Conservation (phyloP, 2,113 vertebrate species). For the Ascaphus truei region DNA sequence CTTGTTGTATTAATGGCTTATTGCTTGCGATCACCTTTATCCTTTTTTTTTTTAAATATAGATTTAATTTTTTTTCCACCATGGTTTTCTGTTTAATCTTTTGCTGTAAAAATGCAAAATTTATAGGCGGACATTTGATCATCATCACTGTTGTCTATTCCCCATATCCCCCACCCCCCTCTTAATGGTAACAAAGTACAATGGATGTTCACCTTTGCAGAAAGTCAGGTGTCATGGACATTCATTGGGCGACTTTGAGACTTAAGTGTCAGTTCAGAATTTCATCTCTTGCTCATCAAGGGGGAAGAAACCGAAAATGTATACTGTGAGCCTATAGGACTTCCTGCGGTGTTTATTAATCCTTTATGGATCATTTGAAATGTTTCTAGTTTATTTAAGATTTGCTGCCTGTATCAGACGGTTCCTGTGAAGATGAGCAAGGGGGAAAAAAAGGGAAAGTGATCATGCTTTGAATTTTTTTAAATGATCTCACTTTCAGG, state of each 20-base stretch:
- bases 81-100: not conserved
- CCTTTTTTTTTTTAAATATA: slow-evolving; percentile 50
- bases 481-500: slow-evolving; percentile 81
- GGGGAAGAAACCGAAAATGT: slow-evolving; percentile 67
- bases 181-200: too few species aligned
- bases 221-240: not conserved
- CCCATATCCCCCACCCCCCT: too few species aligned
- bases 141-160: not conserved
- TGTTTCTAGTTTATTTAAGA: slow-evolving; percentile 82
- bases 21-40: slow-evolving; percentile 55
- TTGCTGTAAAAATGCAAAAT: too few species aligned
- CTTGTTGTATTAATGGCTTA: slow-evolving; percentile 67
- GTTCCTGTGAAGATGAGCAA: slow-evolving; percentile 58
- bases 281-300: slow-evolving; percentile 66
- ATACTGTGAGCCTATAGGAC: slow-evolving; percentile 75
- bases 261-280: slow-evolving; percentile 72
- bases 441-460: slow-evolving; percentile 58
- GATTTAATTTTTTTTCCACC: slow-evolving; percentile 23
- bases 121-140: not conserved
- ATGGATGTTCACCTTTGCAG: not conserved
- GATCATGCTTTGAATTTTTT: slow-evolving; percentile 83
- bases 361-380: slow-evolving; percentile 84
- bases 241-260: slow-evolving; percentile 69
- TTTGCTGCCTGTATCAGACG: slow-evolving; percentile 78
- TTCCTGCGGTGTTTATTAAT: slow-evolving; percentile 80